phyloP scores from a whole-genome alignment of 2,888 invertebrate species.

The Tortricodes alternella region DNA sequence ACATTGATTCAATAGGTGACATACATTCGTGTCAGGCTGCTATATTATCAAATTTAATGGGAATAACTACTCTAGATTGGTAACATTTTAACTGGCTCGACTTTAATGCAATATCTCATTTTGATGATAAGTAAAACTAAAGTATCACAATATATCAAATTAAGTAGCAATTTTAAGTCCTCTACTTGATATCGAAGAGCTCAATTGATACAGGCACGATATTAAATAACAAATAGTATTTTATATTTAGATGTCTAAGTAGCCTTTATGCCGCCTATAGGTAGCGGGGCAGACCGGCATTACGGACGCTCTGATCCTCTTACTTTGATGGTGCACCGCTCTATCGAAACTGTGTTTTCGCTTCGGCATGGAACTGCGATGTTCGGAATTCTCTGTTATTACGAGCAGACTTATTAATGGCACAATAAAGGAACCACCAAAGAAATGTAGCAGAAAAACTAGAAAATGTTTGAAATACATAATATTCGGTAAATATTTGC shows the following conservation, averaged over 20 bases:
- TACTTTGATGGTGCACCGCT: conserved; percentile 57
- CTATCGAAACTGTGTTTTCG: conserved; percentile 51
- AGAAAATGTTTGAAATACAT: not conserved
- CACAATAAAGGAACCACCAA: not conserved
- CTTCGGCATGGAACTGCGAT: conserved; percentile 10
- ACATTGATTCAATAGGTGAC: too few species aligned
- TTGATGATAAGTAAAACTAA: too few species aligned
- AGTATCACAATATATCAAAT: too few species aligned
- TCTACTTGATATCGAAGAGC: not conserved
- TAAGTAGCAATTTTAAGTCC: not conserved
- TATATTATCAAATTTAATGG: too few species aligned
- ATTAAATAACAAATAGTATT: conserved; percentile 4
- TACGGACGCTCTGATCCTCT: conserved; percentile 66
- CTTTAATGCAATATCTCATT: too few species aligned
- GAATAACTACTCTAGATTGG: too few species aligned
- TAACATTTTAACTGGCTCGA: too few species aligned
- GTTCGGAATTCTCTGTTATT: conserved; percentile 10
- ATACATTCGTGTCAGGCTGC: too few species aligned
- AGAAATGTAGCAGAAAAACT: not conserved
- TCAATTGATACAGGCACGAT: conserved; percentile 11
- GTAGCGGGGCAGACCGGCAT: conserved; percentile 49
- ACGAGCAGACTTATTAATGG: conserved; percentile 1
- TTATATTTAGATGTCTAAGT: conserved; percentile 37
- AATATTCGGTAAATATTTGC: not conserved
- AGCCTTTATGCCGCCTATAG: conserved; percentile 41